Base-by-base conservation (phyloP, 2,888 invertebrate species). In the Parthenolecanium corni region DNA sequence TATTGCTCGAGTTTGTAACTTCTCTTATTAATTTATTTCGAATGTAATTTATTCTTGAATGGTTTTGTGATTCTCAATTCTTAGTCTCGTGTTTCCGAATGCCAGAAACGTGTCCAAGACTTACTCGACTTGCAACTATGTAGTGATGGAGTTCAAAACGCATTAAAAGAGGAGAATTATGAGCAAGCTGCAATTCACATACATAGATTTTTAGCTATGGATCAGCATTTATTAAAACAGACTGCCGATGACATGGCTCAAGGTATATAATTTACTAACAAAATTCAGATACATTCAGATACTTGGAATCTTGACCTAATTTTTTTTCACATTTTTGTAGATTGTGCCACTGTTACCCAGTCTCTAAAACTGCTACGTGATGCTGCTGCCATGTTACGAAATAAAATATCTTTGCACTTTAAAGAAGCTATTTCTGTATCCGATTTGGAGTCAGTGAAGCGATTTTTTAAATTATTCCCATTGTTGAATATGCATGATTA, bases 391-490 rank as follows among this genome's bases (percentile, higher is more conserved):
- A 83, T 87, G 71, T 75, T 90, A 52, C 78, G 80, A 68, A 76
- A 77, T 9, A 83, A 89, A 64, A 81, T 92, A 1, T 81, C 82
- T 52, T 80, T 79, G 57, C 85, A 90, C 72, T 95, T 97, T 73
- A 90, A 93, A 69, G 92, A 93, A 71, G 92, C 97, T 3, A 88
- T 95, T 0, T 81, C 82, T 63, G 83, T 82, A 56, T 89, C 89
- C 69, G 95, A 97, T 73, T 80, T 90, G 46, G 86, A 88, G 0
- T 87, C 89, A 0, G 89, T 96, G 18, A 94, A 96, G 73, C 78
- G 96, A 62, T 90, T 96, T 72, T 97, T 97, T 74, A 96, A 96
- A 75, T 84, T 98, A 70, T 98, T 96, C 75, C 97, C 98, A 0
- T 78, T 96, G 65, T 78, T 99, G 9, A 92, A 92, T 18, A 85